These are phyloP conservation scores for Chauna torquata DNA, from an alignment of 2,113 vertebrate species.

Conservation along the genomic window DNA sequence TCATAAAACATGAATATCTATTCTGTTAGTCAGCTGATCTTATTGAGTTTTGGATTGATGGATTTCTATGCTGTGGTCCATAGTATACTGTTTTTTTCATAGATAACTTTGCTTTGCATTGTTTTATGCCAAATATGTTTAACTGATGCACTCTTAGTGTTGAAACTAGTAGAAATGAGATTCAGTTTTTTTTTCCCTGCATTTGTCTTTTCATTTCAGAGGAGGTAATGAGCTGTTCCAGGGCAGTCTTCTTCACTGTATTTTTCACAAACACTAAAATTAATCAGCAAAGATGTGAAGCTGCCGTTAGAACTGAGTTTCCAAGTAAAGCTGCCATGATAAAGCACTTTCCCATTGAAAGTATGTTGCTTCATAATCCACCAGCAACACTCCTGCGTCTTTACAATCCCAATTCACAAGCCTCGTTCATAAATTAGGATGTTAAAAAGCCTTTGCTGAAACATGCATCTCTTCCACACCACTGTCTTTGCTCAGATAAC, in stretches of 20 bases:
- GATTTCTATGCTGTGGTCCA: background rate
- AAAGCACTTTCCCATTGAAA: background rate
- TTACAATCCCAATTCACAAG: background rate
- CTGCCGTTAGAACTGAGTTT: background rate
- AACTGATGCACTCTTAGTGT: background rate
- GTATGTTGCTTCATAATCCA: background rate
- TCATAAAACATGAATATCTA: background rate
- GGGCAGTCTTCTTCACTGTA: background rate
- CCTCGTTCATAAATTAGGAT: background rate
- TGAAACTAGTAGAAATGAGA: background rate
- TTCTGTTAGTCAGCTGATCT: background rate
- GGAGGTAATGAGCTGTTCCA: background rate
- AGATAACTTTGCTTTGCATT: background rate
- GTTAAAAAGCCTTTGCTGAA: background rate
- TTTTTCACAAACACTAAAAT: background rate
- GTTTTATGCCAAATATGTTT: background rate
- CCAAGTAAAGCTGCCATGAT: background rate
- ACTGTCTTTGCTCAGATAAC: background rate
- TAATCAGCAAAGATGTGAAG: background rate
- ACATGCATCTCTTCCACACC: background rate
- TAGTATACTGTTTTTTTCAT: background rate
- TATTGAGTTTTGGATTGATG: background rate
- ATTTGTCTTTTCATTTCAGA: background rate
- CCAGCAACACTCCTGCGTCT: background rate
- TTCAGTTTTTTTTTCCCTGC: rapidly evolving